phyloP scores from a whole-genome alignment of 2,888 invertebrate species.

The Xanthia togata region DNA sequence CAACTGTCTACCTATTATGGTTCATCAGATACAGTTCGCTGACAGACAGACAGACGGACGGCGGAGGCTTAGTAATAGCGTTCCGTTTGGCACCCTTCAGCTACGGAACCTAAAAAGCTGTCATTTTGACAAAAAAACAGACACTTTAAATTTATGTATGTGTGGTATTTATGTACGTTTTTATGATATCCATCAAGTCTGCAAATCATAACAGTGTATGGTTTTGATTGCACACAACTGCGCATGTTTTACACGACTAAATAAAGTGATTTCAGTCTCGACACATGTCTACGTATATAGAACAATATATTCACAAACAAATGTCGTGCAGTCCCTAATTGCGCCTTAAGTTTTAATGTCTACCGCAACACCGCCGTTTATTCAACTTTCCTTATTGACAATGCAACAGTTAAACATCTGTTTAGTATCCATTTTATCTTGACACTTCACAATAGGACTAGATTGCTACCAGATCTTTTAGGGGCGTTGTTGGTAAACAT shows the following conservation, averaged over 20 bases:
- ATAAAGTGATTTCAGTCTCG: constrained; percentile 32
- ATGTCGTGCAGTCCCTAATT: constrained; percentile 47
- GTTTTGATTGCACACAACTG: constrained; percentile 27
- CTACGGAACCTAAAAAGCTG: no score
- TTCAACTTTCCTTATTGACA: constrained; percentile 38
- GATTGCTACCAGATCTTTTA: no score
- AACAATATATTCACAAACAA: constrained; percentile 24
- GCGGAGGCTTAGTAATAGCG: no score
- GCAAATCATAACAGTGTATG: background rate
- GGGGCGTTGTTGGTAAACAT: no score
- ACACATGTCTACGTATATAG: background rate
- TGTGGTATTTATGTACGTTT: no score
- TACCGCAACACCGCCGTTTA: constrained; percentile 29
- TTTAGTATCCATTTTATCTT: constrained; percentile 2
- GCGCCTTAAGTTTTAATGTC: constrained; percentile 41
- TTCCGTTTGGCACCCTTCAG: no score
- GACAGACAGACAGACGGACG: no score
- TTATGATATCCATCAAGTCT: background rate
- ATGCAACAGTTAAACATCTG: constrained; percentile 10
- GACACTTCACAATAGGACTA: background rate
- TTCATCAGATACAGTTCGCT: no score
- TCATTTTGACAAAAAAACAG: no score
- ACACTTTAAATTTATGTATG: no score
- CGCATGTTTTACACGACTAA: constrained; percentile 45
- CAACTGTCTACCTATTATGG: no score